Evolutionary conservation across 2,888 invertebrate genomes (phyloP).

Genomic region (Pimpla rufipes): DNA sequence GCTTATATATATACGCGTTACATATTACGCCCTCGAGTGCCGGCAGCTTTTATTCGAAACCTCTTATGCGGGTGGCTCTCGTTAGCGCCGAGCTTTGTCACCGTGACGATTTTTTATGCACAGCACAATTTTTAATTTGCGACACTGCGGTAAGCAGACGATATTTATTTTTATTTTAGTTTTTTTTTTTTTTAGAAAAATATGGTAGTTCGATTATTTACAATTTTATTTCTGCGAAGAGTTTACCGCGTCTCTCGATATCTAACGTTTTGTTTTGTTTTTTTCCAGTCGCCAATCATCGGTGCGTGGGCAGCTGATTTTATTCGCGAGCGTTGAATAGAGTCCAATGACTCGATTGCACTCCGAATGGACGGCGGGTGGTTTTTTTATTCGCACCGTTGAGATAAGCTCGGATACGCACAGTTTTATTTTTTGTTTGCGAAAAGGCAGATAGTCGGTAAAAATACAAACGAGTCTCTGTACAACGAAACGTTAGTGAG

Average conservation of each 20-base stretch:
- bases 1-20: not conserved
- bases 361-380: not conserved
- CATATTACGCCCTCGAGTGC: constrained; percentile 4
- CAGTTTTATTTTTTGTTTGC: constrained; percentile 21
- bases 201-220: too few species aligned
- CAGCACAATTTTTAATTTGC: not conserved
- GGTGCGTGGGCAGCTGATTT: not conserved
- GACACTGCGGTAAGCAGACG: too few species aligned
- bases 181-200: too few species aligned
- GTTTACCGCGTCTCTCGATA: too few species aligned
- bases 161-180: not conserved
- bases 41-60: constrained; percentile 23
- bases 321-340: constrained; percentile 10
- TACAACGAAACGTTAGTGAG: not conserved
- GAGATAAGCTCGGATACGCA: constrained; percentile 21
- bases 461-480: constrained; percentile 1
- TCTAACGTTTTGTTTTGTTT: not conserved
- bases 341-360: constrained; percentile 36
- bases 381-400: constrained; percentile 7
- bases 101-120: not conserved
- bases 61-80: not conserved
- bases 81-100: not conserved
- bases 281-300: not conserved
- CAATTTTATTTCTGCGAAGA: too few species aligned
- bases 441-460: not conserved